These are phyloP conservation scores for Catharus ustulatus DNA, from an alignment of 2,797 vertebrate genomes.

Conservation along the genomic window DNA sequence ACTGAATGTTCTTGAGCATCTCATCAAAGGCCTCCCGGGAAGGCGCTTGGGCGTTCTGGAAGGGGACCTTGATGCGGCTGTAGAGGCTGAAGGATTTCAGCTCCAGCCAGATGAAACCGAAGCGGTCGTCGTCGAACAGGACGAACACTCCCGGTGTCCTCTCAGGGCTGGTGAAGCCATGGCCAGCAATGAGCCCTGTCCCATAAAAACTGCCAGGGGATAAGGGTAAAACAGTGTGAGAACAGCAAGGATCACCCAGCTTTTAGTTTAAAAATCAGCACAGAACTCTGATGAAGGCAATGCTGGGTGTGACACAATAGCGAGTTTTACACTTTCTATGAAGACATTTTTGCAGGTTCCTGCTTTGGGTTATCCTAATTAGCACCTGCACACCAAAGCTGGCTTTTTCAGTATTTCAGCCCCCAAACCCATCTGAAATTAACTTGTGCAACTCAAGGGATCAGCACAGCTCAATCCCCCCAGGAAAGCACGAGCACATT, in stretches of 20 bases:
- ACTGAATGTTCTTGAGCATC: constrained; percentile 97
- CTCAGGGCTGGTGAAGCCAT: constrained; percentile 96
- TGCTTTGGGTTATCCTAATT: not conserved
- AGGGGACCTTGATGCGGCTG: constrained; percentile 92
- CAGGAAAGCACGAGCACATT: not conserved
- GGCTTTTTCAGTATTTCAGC: not conserved
- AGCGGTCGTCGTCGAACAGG: constrained; percentile 92
- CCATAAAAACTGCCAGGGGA: constrained; percentile 87
- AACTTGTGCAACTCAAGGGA: not conserved
- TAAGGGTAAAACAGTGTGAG: not conserved
- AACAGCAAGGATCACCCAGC: fast-evolving
- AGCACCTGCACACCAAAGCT: not conserved
- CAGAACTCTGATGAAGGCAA: fast-evolving
- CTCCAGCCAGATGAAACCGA: constrained; percentile 98
- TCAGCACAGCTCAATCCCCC: not conserved
- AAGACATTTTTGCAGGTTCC: not conserved
- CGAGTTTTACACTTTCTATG: fast-evolving
- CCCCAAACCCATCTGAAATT: not conserved
- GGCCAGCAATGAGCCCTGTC: constrained; percentile 94
- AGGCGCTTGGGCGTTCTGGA: constrained; percentile 88
- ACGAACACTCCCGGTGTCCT: constrained; percentile 93
- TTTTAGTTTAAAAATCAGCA: not conserved
- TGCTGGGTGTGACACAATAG: not conserved
- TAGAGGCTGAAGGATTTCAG: constrained; percentile 98
- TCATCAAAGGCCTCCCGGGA: constrained; percentile 91